phyloP scores from a whole-genome alignment of 2,113 vertebrate species.

The Cisticola juncidis region DNA sequence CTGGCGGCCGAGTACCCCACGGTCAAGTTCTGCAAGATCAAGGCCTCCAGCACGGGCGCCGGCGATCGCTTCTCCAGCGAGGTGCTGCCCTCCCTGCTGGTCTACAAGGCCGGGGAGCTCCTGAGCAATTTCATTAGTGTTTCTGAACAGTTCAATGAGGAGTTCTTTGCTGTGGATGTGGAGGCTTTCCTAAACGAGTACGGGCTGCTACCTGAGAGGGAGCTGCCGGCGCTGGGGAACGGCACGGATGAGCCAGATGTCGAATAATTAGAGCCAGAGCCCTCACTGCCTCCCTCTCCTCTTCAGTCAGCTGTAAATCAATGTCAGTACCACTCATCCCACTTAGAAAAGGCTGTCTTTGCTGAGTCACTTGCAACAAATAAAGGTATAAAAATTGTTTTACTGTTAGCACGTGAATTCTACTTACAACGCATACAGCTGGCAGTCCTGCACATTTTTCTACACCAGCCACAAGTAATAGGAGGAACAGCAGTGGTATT shows the following conservation, averaged over 20 bases:
- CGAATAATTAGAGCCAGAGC: constrained; percentile 70
- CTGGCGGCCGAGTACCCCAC: constrained; percentile 86
- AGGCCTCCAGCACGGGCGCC: constrained; percentile 85
- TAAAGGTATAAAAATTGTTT: not conserved
- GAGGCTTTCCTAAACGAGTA: constrained; percentile 94
- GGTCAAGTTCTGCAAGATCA: constrained; percentile 95
- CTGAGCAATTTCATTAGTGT: constrained; percentile 92
- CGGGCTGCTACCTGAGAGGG: constrained; percentile 90
- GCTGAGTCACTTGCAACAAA: not conserved
- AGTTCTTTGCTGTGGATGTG: constrained; percentile 93
- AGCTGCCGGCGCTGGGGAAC: constrained; percentile 67
- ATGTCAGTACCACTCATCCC: constrained; percentile 1
- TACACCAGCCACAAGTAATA: not conserved
- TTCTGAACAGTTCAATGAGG: constrained; percentile 85
- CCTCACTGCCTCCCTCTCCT: not conserved
- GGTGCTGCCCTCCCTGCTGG: constrained; percentile 88
- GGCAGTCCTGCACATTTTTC: not conserved
- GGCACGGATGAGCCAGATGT: constrained; percentile 77
- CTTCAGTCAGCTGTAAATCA: not conserved
- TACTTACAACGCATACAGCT: not conserved
- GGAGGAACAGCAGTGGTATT: not conserved
- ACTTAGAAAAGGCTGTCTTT: constrained; percentile 49
- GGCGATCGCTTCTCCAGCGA: constrained; percentile 87
- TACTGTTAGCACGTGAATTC: not conserved
- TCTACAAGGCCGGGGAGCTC: constrained; percentile 95